These are phyloP conservation scores for Trichopria drosophilae DNA, from an alignment of 2,888 invertebrate species.

Conservation along the genomic window DNA sequence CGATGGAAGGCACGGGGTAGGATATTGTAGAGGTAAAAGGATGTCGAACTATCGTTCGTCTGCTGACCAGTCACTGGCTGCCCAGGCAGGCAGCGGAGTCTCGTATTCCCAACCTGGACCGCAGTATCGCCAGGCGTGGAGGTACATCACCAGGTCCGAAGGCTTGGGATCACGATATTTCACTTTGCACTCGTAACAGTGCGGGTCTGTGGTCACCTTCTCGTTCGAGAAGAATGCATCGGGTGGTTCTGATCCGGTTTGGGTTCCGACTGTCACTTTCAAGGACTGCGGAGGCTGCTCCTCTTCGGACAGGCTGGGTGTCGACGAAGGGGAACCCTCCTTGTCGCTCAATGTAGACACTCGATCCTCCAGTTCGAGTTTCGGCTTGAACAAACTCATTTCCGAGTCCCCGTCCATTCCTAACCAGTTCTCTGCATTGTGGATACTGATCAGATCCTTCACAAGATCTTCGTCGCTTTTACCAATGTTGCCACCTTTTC, in stretches of 20 bases:
- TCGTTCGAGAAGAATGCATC: slow-evolving; percentile 69
- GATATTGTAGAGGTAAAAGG: slow-evolving; percentile 35
- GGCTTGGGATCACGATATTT: slow-evolving; percentile 89
- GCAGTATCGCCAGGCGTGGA: slow-evolving; percentile 93
- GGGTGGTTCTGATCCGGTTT: slow-evolving; percentile 79
- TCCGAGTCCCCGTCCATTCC: slow-evolving; percentile 89
- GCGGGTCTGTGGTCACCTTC: slow-evolving; percentile 78
- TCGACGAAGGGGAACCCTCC: slow-evolving; percentile 66
- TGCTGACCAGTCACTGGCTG: slow-evolving; percentile 80
- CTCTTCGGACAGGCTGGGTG: slow-evolving; percentile 57
- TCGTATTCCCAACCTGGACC: slow-evolving; percentile 95
- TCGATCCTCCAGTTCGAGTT: slow-evolving; percentile 71
- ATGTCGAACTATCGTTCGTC: slow-evolving; percentile 61
- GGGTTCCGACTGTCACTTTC: slow-evolving; percentile 81
- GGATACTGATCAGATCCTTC: slow-evolving; percentile 84
- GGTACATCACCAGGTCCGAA: slow-evolving; percentile 90
- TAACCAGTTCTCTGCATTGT: slow-evolving; percentile 93
- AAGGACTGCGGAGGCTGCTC: slow-evolving; percentile 52
- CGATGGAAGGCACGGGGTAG: slow-evolving; percentile 58
- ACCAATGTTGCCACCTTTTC: slow-evolving; percentile 41
- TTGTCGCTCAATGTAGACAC: slow-evolving; percentile 59
- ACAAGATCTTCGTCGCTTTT: slow-evolving; percentile 89
- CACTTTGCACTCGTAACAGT: slow-evolving; percentile 92
- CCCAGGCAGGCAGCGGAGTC: slow-evolving; percentile 92
- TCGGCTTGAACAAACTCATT: slow-evolving; percentile 77